phyloP scores from a whole-genome alignment of 2,888 invertebrate species.

The Exocentrus adspersus region DNA sequence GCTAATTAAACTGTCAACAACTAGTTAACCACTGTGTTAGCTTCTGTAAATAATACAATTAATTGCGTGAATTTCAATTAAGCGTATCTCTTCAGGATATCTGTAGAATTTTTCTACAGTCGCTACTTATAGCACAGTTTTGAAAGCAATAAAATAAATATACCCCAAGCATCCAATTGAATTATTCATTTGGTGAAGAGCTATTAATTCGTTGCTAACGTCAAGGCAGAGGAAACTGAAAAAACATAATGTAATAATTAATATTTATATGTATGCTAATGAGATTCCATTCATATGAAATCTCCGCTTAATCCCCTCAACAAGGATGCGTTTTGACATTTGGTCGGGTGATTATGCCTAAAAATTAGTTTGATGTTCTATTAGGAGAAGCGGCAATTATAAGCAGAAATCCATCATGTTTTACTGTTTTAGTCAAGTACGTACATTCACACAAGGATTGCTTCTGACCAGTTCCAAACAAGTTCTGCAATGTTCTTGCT shows the following conservation, averaged over 20 bases:
- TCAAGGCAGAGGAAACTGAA: neutral
- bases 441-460: neutral
- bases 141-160: neutral
- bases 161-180: neutral
- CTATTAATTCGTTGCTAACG: neutral
- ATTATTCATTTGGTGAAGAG: neutral
- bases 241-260: neutral
- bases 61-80: no score
- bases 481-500: constrained; percentile 3
- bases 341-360: no score
- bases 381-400: no score
- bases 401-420: no score
- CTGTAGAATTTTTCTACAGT: no score
- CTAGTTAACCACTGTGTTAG: no score
- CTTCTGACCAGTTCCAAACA: neutral
- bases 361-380: no score
- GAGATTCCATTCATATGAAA: neutral
- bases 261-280: neutral
- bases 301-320: neutral
- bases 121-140: no score
- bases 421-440: no score
- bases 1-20: no score
- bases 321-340: neutral
- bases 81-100: no score
- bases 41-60: no score